Base-by-base conservation (phyloP, 2,888 invertebrate species). In the Lydus trimaculatus region DNA sequence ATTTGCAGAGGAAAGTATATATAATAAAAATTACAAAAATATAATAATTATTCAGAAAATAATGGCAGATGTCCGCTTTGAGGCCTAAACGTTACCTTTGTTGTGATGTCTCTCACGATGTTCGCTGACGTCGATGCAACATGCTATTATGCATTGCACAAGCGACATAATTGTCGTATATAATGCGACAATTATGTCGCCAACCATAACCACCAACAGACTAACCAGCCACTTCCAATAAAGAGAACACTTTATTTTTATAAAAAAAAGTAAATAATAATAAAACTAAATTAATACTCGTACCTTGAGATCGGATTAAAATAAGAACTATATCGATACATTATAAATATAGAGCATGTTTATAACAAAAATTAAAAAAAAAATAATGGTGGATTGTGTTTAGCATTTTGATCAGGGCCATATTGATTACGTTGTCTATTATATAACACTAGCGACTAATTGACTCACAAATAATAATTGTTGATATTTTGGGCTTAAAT, bases 171-270 rank as follows among this genome's bases (percentile, higher is more conserved):
- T 70, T 68, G 65, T 69, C 63, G 71, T 63, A 61, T 62, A 25
- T 20, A 48, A 28, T 63, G 64, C 52, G 61, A 64, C 36, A 31
- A 61, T 69, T 66, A 72, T 64, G 72, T 67, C 74, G 71, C 70
- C 76, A n/a, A 68, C 48, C 56, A 71, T 76, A 81, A 80, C 81
- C 80, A 82, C 78, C 79, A 77, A 78, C 77, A 81, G 79, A 83
- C 83, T 84, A 84, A 84, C 83, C 80, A 82, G 81, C 81, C 83
- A 83, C 81, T 81, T 83, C 80, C 81, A 80, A 79, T 78, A 72
- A 78, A 80, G 79, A 79, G 78, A 76, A 79, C 78, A 80, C 76
- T 83, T 83, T 83, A 83, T 83, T 83, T 83, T 84, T 83, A 74
- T 79, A 81, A 76, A 70, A 48, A 56, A 56, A 56, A 43, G 33